phyloP scores from a whole-genome alignment of 2,113 vertebrate genomes.

The Takifugu flavidus region DNA sequence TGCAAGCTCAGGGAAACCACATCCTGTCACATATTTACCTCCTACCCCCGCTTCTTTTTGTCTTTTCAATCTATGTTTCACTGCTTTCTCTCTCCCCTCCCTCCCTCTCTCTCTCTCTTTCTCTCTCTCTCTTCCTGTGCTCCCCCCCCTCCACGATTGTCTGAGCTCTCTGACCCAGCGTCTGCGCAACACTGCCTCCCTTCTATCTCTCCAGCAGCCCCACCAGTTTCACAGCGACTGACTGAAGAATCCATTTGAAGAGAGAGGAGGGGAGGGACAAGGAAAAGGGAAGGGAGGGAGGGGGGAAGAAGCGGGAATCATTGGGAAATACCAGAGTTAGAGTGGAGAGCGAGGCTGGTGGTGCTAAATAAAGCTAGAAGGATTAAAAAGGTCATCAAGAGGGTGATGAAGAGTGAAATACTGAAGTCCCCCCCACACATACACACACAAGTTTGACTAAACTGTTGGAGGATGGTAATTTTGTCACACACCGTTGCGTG shows the following conservation, averaged over 20 bases:
- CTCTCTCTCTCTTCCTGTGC: slow-evolving; percentile 19
- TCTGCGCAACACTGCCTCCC: slow-evolving; percentile 49
- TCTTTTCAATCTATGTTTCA: slow-evolving; percentile 14
- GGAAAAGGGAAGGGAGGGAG: neutral
- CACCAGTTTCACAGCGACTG: slow-evolving; percentile 72
- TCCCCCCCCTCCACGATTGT: slow-evolving; percentile 55
- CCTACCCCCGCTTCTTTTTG: slow-evolving; percentile 31
- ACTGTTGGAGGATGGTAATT: neutral
- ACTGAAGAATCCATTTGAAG: slow-evolving; percentile 72
- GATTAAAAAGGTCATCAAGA: neutral
- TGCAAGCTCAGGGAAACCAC: slow-evolving; percentile 82
- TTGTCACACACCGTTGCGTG: slow-evolving; percentile 6
- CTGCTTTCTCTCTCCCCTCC: slow-evolving; percentile 26
- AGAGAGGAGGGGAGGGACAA: slow-evolving; percentile 15
- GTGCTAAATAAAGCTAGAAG: neutral
- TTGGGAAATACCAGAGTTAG: slow-evolving; percentile 61
- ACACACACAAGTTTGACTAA: slow-evolving; percentile 14
- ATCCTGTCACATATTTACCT: slow-evolving; percentile 77
- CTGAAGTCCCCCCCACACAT: slow-evolving; percentile 19
- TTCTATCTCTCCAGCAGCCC: slow-evolving; percentile 50
- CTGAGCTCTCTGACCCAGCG: slow-evolving; percentile 69
- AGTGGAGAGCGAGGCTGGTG: neutral
- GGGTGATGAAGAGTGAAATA: slow-evolving; percentile 18
- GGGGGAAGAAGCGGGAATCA: slow-evolving; percentile 30
- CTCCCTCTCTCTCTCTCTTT: neutral